phyloP scores from a whole-genome alignment of 64 coral and sea anemone species.

The Actinia tenebrosa region DNA sequence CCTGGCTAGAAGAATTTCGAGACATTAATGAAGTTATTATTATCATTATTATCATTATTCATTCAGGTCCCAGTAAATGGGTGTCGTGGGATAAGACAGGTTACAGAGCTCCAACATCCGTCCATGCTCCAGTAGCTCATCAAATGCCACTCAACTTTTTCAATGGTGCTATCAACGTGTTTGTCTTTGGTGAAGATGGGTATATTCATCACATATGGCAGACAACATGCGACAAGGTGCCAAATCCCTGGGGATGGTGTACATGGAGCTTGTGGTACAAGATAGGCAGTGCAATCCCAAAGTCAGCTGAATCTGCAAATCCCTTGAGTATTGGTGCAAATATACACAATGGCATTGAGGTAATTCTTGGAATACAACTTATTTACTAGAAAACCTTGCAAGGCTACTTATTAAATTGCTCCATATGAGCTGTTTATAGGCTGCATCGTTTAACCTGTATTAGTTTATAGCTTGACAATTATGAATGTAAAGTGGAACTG shows the following conservation, averaged over 20 bases:
- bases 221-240: constrained; percentile 92
- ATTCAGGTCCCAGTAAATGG: constrained; percentile 67
- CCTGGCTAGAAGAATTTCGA: too few relatives aligned
- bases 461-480: too few relatives aligned
- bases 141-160: constrained; percentile 64
- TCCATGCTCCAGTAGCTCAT: constrained; percentile 80
- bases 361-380: not conserved
- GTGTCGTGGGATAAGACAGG: constrained; percentile 88
- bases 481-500: too few relatives aligned
- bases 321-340: constrained; percentile 81
- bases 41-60: too few relatives aligned
- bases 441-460: too few relatives aligned
- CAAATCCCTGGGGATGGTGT: constrained; percentile 92
- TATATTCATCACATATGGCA: constrained; percentile 88
- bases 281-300: constrained; percentile 61
- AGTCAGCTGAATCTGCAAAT: constrained; percentile 41
- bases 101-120: constrained; percentile 58
- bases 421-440: too few relatives aligned
- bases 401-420: too few relatives aligned
- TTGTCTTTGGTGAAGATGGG: constrained; percentile 72
- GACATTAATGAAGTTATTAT: too few relatives aligned
- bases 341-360: constrained; percentile 87
- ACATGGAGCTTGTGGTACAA: constrained; percentile 87
- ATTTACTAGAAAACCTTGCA: too few relatives aligned
- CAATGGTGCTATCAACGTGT: constrained; percentile 81